phyloP scores from a whole-genome alignment of 1,140 invertebrate species.

The Macrosteles quadrilineatus region DNA sequence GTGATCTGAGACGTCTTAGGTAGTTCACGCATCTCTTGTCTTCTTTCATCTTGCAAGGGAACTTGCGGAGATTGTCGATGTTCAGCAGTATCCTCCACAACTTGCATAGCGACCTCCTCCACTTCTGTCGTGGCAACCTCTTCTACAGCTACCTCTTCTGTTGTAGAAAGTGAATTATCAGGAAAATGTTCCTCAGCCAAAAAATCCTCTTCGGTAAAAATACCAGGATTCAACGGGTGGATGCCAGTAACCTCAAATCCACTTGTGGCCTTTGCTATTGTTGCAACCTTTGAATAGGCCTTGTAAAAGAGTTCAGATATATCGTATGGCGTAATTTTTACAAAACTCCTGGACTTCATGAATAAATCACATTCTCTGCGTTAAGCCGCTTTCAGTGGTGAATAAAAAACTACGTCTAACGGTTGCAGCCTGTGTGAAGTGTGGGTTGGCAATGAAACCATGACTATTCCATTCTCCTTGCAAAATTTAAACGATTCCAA shows the following conservation, averaged over 20 bases:
- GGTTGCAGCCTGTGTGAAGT: constrained; percentile 49
- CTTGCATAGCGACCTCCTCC: too few species aligned
- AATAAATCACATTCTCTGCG: constrained; percentile 48
- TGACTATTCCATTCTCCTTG: constrained; percentile 47
- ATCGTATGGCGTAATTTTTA: constrained; percentile 45
- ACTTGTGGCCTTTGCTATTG: constrained; percentile 38
- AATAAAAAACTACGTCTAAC: constrained; percentile 46
- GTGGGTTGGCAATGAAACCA: constrained; percentile 49
- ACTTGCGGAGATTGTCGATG: too few species aligned
- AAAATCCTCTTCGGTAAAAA: constrained; percentile 50
- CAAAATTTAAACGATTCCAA: constrained; percentile 40
- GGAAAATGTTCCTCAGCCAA: constrained; percentile 34
- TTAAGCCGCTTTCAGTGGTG: constrained; percentile 50
- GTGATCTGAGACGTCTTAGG: not conserved
- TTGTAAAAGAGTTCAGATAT: constrained; percentile 41
- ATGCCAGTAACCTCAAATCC: constrained; percentile 45
- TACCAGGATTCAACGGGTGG: constrained; percentile 47
- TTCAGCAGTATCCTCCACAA: too few species aligned
- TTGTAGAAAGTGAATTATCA: not conserved
- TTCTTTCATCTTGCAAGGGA: too few species aligned
- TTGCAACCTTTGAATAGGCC: constrained; percentile 42
- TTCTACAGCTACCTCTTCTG: too few species aligned
- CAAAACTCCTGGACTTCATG: constrained; percentile 41
- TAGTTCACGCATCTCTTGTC: too few species aligned
- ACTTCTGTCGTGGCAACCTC: too few species aligned